Conservation (phyloP, 1,140 invertebrate genomes). For the Araneus ventricosus region DNA sequence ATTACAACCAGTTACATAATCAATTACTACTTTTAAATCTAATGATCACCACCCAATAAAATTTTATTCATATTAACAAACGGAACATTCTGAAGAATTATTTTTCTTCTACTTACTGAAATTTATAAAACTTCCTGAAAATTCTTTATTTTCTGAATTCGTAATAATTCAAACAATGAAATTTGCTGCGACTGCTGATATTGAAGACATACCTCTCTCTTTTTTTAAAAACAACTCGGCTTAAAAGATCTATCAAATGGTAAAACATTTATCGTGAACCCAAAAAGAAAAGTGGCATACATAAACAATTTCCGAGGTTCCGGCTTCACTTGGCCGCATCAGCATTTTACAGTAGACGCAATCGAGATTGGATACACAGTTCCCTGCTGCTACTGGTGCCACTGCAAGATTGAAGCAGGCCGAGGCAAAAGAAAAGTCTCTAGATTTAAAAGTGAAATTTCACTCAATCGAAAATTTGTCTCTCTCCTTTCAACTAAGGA, state of each 20-base stretch:
- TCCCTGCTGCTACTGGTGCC: slow-evolving; percentile 27
- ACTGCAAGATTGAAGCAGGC: slow-evolving; percentile 16
- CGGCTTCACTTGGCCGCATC: not conserved
- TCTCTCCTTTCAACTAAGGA: slow-evolving; percentile 5
- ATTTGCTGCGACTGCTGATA: no score
- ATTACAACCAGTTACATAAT: no score
- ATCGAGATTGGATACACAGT: not conserved
- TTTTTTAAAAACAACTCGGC: not conserved
- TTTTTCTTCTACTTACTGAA: no score
- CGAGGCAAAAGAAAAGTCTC: not conserved
- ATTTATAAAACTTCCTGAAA: no score
- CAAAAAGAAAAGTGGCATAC: not conserved
- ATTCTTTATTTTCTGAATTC: no score
- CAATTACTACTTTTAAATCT: no score
- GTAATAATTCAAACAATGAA: no score
- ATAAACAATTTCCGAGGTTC: not conserved
- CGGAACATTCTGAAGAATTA: no score
- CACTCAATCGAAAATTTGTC: slow-evolving; percentile 38
- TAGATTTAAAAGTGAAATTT: slow-evolving; percentile 57
- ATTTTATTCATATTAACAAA: no score
- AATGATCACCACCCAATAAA: no score
- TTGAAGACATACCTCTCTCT: no score
- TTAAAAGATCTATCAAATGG: not conserved
- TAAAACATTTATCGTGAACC: not conserved
- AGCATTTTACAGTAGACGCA: not conserved